phyloP scores from a whole-genome alignment of 2,888 invertebrate genomes.

The Sabellastarte sp. region DNA sequence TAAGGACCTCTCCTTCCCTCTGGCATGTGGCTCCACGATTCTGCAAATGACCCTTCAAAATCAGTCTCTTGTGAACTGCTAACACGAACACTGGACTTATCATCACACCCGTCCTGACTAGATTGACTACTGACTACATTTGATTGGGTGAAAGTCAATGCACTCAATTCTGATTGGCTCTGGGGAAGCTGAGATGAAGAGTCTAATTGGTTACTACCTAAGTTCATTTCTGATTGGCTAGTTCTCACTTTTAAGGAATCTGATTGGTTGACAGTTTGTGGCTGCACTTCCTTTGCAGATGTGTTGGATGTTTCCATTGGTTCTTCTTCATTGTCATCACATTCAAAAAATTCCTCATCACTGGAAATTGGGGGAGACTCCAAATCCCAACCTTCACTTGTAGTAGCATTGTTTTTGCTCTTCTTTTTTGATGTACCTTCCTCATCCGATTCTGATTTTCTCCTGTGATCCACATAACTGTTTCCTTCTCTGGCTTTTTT shows the following conservation, averaged over 20 bases:
- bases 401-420: background rate
- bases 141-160: background rate
- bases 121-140: background rate
- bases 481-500: constrained; percentile 55
- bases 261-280: background rate
- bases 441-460: no score
- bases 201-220: no score
- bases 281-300: background rate
- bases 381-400: background rate
- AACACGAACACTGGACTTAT: background rate
- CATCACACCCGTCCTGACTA: background rate
- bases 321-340: constrained; percentile 27
- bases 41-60: background rate
- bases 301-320: constrained; percentile 4
- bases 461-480: background rate
- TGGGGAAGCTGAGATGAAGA: no score
- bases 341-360: constrained; percentile 57
- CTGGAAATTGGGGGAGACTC: constrained; percentile 6
- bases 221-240: no score
- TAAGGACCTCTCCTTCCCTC: constrained; percentile 73
- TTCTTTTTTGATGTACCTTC: background rate
- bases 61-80: background rate
- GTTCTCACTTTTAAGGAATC: background rate
- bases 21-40: background rate
- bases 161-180: no score